These are phyloP conservation scores for Leptothorax acervorum DNA, from an alignment of 2,888 invertebrate species.

Conservation along the genomic window DNA sequence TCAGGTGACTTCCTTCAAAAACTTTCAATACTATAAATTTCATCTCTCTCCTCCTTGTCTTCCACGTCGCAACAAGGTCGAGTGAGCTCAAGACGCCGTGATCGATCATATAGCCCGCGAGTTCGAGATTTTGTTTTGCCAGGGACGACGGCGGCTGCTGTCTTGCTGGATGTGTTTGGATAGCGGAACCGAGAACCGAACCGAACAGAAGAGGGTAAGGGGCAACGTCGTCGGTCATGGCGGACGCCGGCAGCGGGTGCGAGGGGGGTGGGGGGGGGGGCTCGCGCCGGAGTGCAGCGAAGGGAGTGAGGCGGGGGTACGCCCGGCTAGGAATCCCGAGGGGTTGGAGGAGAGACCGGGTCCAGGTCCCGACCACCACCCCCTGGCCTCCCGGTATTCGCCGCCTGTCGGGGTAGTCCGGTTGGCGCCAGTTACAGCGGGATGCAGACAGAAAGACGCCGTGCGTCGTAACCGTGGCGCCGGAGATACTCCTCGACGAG, in stretches of 20 bases:
- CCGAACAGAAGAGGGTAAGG: constrained; percentile 22
- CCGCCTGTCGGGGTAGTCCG: constrained; percentile 67
- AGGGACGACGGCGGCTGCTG: constrained; percentile 42
- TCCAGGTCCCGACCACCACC: background rate
- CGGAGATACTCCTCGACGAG: constrained; percentile 67
- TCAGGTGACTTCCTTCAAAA: background rate
- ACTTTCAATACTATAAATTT: constrained; percentile 27
- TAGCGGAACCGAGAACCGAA: constrained; percentile 29
- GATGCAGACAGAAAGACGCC: constrained; percentile 78
- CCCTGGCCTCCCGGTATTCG: background rate
- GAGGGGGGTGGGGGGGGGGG: no score
- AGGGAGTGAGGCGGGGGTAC: constrained; percentile 10
- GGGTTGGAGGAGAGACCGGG: constrained; percentile 29
- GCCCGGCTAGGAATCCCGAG: constrained; percentile 22
- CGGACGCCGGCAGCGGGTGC: background rate
- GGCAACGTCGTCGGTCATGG: constrained; percentile 2
- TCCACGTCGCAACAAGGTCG: constrained; percentile 18
- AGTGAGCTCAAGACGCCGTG: constrained; percentile 7
- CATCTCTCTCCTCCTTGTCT: background rate
- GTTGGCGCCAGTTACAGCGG: constrained; percentile 79
- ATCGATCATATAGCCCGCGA: constrained; percentile 45
- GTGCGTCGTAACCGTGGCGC: constrained; percentile 76
- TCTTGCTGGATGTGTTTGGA: constrained; percentile 58
- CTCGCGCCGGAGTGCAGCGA: constrained; percentile 15
- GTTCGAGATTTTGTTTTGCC: constrained; percentile 66